Evolutionary conservation across 2,888 invertebrate species (phyloP), one percentile per base, ranked within the genome.

Genomic region (Papilio protenor): DNA sequence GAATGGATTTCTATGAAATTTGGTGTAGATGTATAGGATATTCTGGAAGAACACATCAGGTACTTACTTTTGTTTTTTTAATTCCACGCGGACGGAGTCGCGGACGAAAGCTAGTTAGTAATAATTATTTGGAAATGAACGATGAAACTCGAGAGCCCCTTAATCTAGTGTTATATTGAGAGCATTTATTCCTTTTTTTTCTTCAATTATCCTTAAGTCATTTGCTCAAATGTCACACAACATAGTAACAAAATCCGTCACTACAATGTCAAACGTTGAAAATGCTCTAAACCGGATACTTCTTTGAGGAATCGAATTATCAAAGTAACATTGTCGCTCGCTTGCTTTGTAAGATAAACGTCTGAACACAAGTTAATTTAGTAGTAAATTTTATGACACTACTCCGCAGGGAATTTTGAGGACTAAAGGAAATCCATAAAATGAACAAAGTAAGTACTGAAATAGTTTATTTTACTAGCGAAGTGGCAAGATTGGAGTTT

Each of bases 311-410:
- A 72, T 77, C 69, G 52, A 73, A 73, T 73, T 49, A 73, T 33
- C 57, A 47, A 55, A 73, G 57, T 47, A 59, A 73, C 77, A 77
- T 0, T 77, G 77, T 77, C 75, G 74, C 77, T 27, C 10, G 21
- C n/a, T 16, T 40, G 40, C 66, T 66, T 66, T 66, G 66, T 66
- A n/a, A 66, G 40, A 66, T n/a, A 40, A 40, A 59, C 49, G 18
- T 52, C 57, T 33, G 52, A 61, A 33, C 14, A 66, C 69, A 73
- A 61, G 73, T 77, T 77, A 61, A 77, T 59, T 45, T 61, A 6
- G 70, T 77, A 57, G 55, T 73, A 70, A 74, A 77, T 61, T 77
- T 77, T 77, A 77, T 70, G 77, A 74, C 59, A 40, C 59, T 40
- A 33, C 21, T n/a, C 61, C 69, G 8, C 12, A 18, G 61, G 45